Percentiles rank a stretch among this genome's conserved stretches.
phyloP scores from a whole-genome alignment of 2,113 vertebrate species.

The Lepus americanus region DNA sequence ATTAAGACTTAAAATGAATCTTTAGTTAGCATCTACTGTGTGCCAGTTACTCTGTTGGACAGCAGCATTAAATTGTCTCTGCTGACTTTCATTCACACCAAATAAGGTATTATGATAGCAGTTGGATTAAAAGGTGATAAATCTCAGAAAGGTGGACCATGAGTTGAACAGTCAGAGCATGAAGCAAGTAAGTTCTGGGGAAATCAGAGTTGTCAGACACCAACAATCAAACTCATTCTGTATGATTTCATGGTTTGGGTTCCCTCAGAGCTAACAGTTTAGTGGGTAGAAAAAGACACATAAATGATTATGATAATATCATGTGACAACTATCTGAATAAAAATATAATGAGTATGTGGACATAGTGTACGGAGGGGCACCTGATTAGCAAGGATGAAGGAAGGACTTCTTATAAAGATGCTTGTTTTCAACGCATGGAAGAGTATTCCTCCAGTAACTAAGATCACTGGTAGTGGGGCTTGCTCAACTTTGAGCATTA shows the following conservation, averaged over 20 bases:
- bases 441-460: background rate
- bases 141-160: background rate
- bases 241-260: background rate
- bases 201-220: background rate
- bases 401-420: background rate
- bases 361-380: background rate
- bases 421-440: background rate
- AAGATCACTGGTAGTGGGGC: background rate
- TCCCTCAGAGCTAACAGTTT: background rate
- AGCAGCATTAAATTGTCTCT: background rate
- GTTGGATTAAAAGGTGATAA: background rate
- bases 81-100: background rate
- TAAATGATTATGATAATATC: background rate
- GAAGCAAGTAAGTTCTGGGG: background rate
- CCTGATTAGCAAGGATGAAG: background rate
- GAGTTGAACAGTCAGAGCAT: background rate
- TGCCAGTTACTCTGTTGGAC: background rate
- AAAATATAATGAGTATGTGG: background rate
- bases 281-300: background rate
- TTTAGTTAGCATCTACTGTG: background rate
- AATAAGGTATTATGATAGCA: background rate
- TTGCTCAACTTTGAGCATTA: background rate
- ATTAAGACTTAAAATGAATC: background rate
- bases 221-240: background rate
- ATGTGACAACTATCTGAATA: background rate